phyloP scores from a whole-genome alignment of 2,797 vertebrate species.

The Sciurus carolinensis region DNA sequence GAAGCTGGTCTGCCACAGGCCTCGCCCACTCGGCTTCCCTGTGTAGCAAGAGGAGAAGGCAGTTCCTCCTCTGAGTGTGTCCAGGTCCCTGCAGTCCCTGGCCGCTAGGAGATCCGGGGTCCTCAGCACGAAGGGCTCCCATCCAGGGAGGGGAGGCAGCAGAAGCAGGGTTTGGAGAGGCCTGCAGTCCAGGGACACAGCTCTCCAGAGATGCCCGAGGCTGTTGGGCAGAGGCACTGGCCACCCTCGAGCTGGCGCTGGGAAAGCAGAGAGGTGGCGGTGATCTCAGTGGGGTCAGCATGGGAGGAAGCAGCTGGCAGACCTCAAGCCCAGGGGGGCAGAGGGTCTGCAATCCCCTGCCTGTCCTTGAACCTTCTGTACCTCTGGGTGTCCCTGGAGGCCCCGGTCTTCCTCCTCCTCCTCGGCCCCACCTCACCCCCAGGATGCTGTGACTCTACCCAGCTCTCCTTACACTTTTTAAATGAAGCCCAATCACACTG shows the following conservation, averaged over 20 bases:
- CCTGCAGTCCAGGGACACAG: not conserved
- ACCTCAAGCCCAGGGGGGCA: not conserved
- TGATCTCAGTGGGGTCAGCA: rapidly evolving
- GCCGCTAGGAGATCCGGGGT: rapidly evolving
- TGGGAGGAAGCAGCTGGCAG: not conserved
- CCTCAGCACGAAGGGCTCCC: rapidly evolving
- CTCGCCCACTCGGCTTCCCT: not conserved
- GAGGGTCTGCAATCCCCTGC: not conserved
- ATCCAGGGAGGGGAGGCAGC: not conserved
- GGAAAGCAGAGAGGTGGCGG: not conserved
- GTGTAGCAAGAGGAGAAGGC: not conserved
- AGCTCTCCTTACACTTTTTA: not conserved
- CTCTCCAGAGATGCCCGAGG: rapidly evolving
- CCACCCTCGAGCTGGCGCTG: rapidly evolving
- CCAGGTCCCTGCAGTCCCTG: too few species aligned
- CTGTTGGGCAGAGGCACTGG: not conserved
- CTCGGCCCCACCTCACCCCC: not conserved
- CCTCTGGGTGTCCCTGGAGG: not conserved
- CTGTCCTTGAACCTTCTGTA: not conserved
- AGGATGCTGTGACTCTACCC: not conserved
- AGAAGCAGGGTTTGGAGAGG: too few species aligned
- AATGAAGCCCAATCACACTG: not conserved
- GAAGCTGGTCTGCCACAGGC: rapidly evolving
- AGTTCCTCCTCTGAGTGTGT: rapidly evolving
- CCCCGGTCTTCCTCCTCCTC: not conserved